Conservation (phyloP, 30 jellyfish, hydroid and myxozoan species). For the Turritopsis dohrnii region DNA sequence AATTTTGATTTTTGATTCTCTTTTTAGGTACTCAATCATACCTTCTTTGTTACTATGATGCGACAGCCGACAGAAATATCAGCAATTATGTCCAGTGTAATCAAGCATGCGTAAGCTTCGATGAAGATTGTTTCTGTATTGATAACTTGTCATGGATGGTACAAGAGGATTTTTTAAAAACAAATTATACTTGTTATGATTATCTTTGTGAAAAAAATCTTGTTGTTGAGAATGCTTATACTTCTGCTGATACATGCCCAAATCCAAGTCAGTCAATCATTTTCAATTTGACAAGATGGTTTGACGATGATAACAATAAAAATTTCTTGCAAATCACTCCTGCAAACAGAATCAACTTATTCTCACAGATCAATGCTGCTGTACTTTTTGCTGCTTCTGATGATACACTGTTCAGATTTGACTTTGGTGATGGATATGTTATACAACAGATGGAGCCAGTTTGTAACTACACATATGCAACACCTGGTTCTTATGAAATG, state of each 20-base stretch:
- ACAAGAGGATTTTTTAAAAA: not conserved
- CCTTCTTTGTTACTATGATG: conserved; percentile 13
- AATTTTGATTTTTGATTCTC: not conserved
- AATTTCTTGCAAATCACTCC: conserved; percentile 21
- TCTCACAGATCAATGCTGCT: not conserved
- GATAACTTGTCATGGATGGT: conserved; percentile 25
- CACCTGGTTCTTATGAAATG: not conserved
- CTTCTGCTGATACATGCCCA: conserved; percentile 12
- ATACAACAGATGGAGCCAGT: not conserved
- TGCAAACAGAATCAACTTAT: not conserved
- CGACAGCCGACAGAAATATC: not conserved
- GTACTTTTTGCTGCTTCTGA: not conserved
- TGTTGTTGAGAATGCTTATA: not conserved
- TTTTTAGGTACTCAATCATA: not conserved
- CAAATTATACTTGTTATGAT: conserved; percentile 20
- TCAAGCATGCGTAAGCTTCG: conserved; percentile 22
- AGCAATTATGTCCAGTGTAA: conserved; percentile 3
- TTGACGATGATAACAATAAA: not conserved
- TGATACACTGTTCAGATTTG: not conserved
- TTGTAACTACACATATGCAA: conserved; percentile 12
- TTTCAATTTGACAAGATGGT: conserved; percentile 20
- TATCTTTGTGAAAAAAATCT: conserved; percentile 13
- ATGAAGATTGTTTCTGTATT: conserved; percentile 23
- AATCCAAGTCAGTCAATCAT: conserved; percentile 11
- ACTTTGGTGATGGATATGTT: conserved; percentile 22